Evolutionary conservation across 1,140 invertebrate species (phyloP).

Genomic region (Drosophila pectinifera): DNA sequence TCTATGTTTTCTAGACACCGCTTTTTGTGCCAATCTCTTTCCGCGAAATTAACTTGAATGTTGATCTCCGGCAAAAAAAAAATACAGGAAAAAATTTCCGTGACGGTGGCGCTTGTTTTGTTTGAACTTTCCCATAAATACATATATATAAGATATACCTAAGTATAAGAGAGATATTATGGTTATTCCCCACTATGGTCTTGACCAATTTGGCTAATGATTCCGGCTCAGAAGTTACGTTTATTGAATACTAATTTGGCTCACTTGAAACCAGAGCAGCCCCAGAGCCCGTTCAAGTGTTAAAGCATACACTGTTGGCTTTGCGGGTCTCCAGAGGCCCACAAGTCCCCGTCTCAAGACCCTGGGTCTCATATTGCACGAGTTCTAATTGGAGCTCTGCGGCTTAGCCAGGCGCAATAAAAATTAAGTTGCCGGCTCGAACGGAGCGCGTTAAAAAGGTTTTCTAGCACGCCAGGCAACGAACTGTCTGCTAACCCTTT

Average conservation of each 20-base stretch:
- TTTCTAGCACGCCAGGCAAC: conserved; percentile 59
- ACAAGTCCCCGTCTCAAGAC: conserved; percentile 13
- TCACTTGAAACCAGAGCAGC: conserved; percentile 18
- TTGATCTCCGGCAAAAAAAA: conserved; percentile 20
- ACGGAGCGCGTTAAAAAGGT: conserved; percentile 53
- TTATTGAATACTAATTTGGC: conserved; percentile 45
- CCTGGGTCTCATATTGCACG: conserved; percentile 39
- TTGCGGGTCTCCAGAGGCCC: neutral
- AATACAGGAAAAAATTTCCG: conserved; percentile 16
- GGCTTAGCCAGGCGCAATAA: conserved; percentile 52
- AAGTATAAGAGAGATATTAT: conserved; percentile 17
- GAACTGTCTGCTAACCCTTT: conserved; percentile 56
- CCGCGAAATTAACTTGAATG: conserved; percentile 52
- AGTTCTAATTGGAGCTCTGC: conserved; percentile 46
- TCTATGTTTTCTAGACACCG: conserved; percentile 11
- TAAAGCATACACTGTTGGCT: conserved; percentile 17
- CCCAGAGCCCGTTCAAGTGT: conserved; percentile 19
- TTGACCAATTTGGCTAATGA: conserved; percentile 57
- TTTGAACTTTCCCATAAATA: conserved; percentile 33
- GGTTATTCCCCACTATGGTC: conserved; percentile 30
- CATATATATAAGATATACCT: neutral
- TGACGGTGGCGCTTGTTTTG: conserved; percentile 52
- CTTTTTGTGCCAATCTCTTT: conserved; percentile 35
- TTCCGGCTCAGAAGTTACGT: conserved; percentile 38
- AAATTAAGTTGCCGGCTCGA: conserved; percentile 48